Evolutionary conservation across 1,140 invertebrate species (phyloP).

Genomic region (Lepidotrigona ventralis): DNA sequence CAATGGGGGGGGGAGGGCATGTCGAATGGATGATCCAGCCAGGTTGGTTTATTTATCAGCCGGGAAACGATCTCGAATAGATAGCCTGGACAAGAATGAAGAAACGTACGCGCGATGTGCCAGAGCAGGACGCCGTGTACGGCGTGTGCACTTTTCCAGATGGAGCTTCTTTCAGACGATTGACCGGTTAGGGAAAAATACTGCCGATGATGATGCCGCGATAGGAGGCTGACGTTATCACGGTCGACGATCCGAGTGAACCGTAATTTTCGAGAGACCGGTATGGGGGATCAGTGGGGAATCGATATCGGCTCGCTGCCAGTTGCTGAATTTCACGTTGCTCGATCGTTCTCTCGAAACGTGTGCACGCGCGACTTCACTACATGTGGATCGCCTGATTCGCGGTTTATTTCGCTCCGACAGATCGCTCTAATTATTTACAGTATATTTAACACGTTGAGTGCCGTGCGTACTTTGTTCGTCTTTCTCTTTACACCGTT

Average conservation of each 20-base stretch:
- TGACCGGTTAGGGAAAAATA: conserved; percentile 41
- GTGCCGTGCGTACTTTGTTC: no score
- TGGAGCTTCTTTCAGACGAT: conserved; percentile 45
- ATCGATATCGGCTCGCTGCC: conserved; percentile 28
- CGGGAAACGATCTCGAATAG: conserved; percentile 38
- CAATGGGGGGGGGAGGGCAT: conserved; percentile 21
- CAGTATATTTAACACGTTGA: no score
- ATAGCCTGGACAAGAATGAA: conserved; percentile 33
- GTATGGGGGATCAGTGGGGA: conserved; percentile 5
- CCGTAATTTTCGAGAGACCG: conserved; percentile 52
- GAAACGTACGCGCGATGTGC: background rate
- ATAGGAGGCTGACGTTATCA: conserved; percentile 42
- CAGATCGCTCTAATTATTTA: background rate
- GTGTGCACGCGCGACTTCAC: background rate
- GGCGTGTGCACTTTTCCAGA: conserved; percentile 23
- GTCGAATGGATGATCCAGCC: conserved; percentile 22
- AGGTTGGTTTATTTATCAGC: conserved; percentile 49
- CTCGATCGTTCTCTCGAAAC: background rate
- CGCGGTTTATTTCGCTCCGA: no score
- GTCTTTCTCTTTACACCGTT: no score
- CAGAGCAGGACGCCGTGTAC: no score
- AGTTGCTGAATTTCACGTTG: conserved; percentile 5
- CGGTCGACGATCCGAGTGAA: conserved; percentile 36
- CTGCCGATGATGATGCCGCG: conserved; percentile 34
- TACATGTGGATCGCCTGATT: background rate